Evolutionary conservation across 2,888 invertebrate genomes (phyloP).

Genomic region (Trichopoda pennipes): DNA sequence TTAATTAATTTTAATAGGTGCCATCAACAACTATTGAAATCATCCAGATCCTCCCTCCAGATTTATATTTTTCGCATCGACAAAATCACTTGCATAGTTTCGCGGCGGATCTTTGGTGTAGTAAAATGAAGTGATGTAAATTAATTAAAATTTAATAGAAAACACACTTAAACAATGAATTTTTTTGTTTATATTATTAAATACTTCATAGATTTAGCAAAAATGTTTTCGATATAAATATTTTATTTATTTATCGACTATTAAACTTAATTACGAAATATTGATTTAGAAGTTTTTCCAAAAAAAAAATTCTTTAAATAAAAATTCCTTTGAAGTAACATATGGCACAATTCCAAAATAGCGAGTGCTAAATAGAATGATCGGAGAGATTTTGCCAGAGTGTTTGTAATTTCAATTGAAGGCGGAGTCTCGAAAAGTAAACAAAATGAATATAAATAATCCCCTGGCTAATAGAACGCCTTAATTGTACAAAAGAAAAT

Average conservation of each 20-base stretch:
- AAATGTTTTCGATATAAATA: neutral
- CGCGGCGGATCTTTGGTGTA: no score
- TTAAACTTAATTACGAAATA: constrained; percentile 12
- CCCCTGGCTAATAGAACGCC: constrained; percentile 58
- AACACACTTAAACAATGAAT: no score
- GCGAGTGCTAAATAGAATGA: constrained; percentile 31
- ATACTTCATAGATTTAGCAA: no score
- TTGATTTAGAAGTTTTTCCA: constrained; percentile 20
- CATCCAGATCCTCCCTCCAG: no score
- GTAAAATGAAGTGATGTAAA: no score
- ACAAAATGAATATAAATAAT: constrained; percentile 42
- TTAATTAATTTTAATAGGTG: no score
- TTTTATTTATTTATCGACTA: neutral
- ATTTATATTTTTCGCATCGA: no score
- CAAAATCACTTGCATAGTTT: no score
- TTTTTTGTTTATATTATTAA: no score
- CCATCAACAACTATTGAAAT: no score
- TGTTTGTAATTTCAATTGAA: constrained; percentile 39
- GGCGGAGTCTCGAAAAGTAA: constrained; percentile 65
- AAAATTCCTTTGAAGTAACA: constrained; percentile 15
- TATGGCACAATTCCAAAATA: constrained; percentile 50
- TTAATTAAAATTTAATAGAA: no score
- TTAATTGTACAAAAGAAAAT: constrained; percentile 31
- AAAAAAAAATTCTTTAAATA: constrained; percentile 8
- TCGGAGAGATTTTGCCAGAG: constrained; percentile 1